These are phyloP conservation scores for Lateolabrax maculatus DNA, from an alignment of 2,797 vertebrate species.

Conservation along the genomic window DNA sequence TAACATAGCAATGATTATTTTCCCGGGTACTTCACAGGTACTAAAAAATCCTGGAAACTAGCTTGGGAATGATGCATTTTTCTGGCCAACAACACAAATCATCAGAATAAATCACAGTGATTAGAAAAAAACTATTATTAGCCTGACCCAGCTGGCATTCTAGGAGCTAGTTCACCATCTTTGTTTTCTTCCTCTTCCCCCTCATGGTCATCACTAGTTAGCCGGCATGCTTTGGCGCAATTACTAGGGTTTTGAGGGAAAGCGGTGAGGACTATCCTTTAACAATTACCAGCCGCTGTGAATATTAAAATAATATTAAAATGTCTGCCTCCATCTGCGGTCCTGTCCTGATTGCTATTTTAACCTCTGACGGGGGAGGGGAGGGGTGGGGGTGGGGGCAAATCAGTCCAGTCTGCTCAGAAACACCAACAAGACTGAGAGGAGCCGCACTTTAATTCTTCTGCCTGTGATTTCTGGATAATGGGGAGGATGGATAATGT, in stretches of 20 bases:
- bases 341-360: slow-evolving; percentile 98
- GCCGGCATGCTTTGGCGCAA: slow-evolving; percentile 85
- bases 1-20: background rate
- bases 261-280: slow-evolving; percentile 87
- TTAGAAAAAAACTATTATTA: background rate
- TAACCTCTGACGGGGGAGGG: slow-evolving; percentile 99
- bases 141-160: background rate
- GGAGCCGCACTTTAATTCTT: slow-evolving; percentile 97
- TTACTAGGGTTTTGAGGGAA: slow-evolving; percentile 84
- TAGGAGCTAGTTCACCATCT: background rate
- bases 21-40: background rate
- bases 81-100: background rate
- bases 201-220: slow-evolving; percentile 68
- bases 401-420: slow-evolving; percentile 88
- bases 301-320: slow-evolving; percentile 99
- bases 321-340: slow-evolving; percentile 96
- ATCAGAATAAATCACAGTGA: background rate
- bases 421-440: slow-evolving; percentile 88
- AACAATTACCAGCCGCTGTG: slow-evolving; percentile 97
- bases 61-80: background rate
- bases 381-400: slow-evolving; percentile 91
- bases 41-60: background rate
- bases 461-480: slow-evolving; percentile 95
- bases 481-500: slow-evolving; percentile 99
- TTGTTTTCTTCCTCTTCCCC: slow-evolving; percentile 5